A percentile compares a stretch with the other conserved stretches of the same genome.
phyloP scores from a whole-genome alignment of 2,113 vertebrate species.

The Chelonoidis abingdonii region DNA sequence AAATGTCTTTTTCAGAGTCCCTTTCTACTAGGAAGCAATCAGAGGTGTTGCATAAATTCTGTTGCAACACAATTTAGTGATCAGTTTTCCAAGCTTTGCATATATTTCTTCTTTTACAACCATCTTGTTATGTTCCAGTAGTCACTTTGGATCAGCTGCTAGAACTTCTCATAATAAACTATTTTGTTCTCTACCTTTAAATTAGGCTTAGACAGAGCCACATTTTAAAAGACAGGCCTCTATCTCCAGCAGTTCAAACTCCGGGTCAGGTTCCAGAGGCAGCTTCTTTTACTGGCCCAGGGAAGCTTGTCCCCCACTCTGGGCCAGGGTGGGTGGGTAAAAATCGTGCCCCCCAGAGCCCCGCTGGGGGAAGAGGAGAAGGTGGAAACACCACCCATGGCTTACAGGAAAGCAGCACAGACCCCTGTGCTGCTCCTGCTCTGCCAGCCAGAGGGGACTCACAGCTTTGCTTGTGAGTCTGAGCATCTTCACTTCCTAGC shows the following conservation, averaged over 20 bases:
- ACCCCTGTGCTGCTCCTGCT: too few relatives aligned
- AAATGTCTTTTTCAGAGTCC: neutral
- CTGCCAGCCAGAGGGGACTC: too few relatives aligned
- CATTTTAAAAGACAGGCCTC: neutral
- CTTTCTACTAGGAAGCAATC: neutral
- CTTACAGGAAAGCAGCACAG: too few relatives aligned
- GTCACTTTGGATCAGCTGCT: neutral
- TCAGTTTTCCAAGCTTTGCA: neutral
- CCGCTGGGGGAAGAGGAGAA: too few relatives aligned
- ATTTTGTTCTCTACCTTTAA: neutral
- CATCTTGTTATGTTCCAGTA: neutral
- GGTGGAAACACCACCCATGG: too few relatives aligned
- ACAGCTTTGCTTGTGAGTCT: too few relatives aligned
- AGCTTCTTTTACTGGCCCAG: too few relatives aligned
- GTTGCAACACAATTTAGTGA: neutral
- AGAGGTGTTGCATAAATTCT: neutral
- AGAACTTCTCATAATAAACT: neutral
- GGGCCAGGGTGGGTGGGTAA: too few relatives aligned
- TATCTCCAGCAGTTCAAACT: neutral
- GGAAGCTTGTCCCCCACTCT: too few relatives aligned
- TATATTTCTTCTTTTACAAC: neutral
- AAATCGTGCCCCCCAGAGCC: too few relatives aligned
- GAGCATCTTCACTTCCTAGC: too few relatives aligned
- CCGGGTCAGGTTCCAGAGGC: too few relatives aligned
- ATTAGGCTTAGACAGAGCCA: neutral